phyloP scores from a whole-genome alignment of 2,888 invertebrate genomes.

The Mimumesa dahlbomi region DNA sequence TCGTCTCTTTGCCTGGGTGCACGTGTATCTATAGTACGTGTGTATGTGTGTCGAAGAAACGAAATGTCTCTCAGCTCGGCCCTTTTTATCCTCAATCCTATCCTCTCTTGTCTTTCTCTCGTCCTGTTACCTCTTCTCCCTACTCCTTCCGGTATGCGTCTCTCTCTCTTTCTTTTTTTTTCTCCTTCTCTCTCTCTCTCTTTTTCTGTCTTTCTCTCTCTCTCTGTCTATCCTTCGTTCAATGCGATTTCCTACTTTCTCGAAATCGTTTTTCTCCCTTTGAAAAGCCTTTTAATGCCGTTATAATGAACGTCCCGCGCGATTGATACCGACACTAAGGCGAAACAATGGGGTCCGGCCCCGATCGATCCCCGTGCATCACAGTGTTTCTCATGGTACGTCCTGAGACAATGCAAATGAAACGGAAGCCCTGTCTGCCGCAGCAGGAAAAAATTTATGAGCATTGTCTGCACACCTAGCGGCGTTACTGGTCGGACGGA shows the following conservation, averaged over 20 bases:
- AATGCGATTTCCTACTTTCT: slow-evolving; percentile 29
- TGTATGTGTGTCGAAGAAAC: slow-evolving; percentile 20
- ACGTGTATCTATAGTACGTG: no score
- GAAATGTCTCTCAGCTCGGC: slow-evolving; percentile 17
- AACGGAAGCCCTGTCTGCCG: slow-evolving; percentile 29
- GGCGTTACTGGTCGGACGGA: slow-evolving; percentile 23
- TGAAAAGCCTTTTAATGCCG: slow-evolving; percentile 40
- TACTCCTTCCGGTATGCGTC: not conserved
- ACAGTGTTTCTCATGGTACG: slow-evolving; percentile 8
- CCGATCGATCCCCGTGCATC: slow-evolving; percentile 42
- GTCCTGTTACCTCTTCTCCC: not conserved
- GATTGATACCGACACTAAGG: slow-evolving; percentile 40
- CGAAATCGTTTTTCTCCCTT: slow-evolving; percentile 22
- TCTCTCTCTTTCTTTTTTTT: not conserved
- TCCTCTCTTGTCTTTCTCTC: not conserved
- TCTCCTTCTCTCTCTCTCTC: not conserved
- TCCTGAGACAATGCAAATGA: slow-evolving; percentile 35
- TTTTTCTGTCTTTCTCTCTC: not conserved
- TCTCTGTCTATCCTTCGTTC: no score
- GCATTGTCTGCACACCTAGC: slow-evolving; percentile 30
- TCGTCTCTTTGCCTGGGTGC: slow-evolving; percentile 23
- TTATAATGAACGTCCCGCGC: slow-evolving; percentile 41
- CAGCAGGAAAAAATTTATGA: slow-evolving; percentile 43
- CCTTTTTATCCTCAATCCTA: not conserved
- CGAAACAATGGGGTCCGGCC: slow-evolving; percentile 39